Base-by-base conservation (phyloP, 2,113 vertebrate species). In the Vulpes vulpes region DNA sequence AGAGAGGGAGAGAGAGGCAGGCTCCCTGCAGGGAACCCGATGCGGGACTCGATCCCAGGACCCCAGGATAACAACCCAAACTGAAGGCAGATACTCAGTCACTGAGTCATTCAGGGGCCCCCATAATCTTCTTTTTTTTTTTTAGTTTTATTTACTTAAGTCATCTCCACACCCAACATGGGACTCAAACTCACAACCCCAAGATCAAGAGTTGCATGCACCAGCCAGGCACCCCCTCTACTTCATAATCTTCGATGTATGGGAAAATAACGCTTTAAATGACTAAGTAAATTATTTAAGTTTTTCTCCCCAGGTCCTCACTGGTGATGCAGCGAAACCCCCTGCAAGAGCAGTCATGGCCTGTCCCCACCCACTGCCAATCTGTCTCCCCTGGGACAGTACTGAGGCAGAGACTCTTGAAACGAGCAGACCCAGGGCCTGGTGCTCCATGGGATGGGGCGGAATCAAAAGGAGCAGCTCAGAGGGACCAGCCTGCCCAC, bases 251-350 rank as follows among this genome's bases (percentile, higher is more conserved):
- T 95, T 35, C 30, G 53, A 80, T 35, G 16, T 4, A 11, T 79
- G 23, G 59, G 57, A 74, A 93, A 88, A 35, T 62, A 19, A 55
- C 53, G 11, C 35, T 96, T 82, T 86, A 78, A 82, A 55, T 79
- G 32, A 79, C 55, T 23, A 27, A 6, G n/a, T 79, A 79, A 59
- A 67, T 67, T 91, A 76, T 79, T 92, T 43, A 53, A 49, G 20
- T 11, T 55, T 93, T 93, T 80, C 12, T 71, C 23, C 43, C 89
- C n/a, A 76, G 65, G n/a, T 60, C 71, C n/a, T 95, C 30, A 32
- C 62, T 30, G 49, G 64, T 16, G 15, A 32, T 2, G 30, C 25
- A 76, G 79, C 12, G 64, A 74, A 3, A 14, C 14, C 38, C 38
- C 74, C 59, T 55, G 60, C 8, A 3, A 8, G 20, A 38, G 53